These are phyloP conservation scores for Calliphora vicina DNA, from an alignment of 1,140 invertebrate species.

Conservation along the genomic window DNA sequence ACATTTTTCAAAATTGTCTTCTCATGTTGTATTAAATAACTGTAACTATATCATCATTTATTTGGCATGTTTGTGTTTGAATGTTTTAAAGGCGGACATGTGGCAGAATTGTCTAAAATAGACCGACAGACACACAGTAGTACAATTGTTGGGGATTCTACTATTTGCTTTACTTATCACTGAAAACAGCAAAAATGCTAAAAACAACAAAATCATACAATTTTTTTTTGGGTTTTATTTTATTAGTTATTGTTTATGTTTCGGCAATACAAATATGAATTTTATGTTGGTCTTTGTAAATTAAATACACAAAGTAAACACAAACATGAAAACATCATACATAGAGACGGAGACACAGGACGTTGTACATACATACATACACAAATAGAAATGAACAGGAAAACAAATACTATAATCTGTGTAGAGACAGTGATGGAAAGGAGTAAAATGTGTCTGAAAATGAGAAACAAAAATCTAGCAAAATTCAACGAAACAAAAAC, in stretches of 20 bases:
- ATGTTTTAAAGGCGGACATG: background rate
- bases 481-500: too few species aligned
- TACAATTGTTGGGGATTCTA: background rate
- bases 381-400: background rate
- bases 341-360: background rate
- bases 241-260: background rate
- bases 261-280: background rate
- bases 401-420: background rate
- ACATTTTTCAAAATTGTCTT: background rate
- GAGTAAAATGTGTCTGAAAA: too few species aligned
- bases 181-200: background rate
- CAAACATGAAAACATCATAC: background rate
- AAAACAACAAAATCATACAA: background rate
- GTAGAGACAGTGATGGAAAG: too few species aligned
- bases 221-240: too few species aligned
- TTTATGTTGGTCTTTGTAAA: background rate
- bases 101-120: background rate
- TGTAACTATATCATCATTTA: background rate
- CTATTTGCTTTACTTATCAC: constrained; percentile 13
- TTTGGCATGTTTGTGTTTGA: background rate
- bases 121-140: background rate
- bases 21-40: background rate
- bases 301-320: background rate
- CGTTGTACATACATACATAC: background rate
- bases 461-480: too few species aligned